phyloP scores from a whole-genome alignment of 1,140 invertebrate genomes.

The Drosophila burlai region DNA sequence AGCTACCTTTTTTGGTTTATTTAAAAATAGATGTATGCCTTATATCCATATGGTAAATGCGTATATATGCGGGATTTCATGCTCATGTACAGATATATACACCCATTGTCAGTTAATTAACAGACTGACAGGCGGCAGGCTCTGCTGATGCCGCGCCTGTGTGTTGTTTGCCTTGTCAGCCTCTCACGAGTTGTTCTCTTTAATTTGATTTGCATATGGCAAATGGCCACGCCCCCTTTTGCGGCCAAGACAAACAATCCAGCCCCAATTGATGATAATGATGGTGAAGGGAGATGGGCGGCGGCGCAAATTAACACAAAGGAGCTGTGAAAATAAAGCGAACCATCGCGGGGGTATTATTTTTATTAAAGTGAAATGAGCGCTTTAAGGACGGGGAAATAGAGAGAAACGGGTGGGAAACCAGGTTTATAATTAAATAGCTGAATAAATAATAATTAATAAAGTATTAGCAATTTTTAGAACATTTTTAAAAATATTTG shows the following conservation, averaged over 20 bases:
- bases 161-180: conserved; percentile 50
- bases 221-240: conserved; percentile 8
- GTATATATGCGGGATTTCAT: neutral
- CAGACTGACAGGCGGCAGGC: conserved; percentile 54
- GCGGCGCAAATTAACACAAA: conserved; percentile 16
- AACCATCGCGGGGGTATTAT: neutral
- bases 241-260: conserved; percentile 16
- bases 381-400: neutral
- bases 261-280: conserved; percentile 28
- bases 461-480: too few species aligned
- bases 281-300: conserved; percentile 2
- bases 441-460: neutral
- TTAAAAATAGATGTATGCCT: conserved; percentile 12
- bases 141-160: conserved; percentile 1
- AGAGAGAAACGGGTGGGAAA: neutral
- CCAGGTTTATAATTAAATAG: neutral
- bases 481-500: neutral
- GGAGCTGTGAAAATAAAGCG: conserved; percentile 12
- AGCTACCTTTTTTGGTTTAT: conserved; percentile 23
- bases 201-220: conserved; percentile 75
- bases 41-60: too few species aligned
- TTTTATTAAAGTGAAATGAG: conserved; percentile 19
- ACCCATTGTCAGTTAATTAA: conserved; percentile 79
- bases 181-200: conserved; percentile 48
- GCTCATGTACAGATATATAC: neutral